These are phyloP conservation scores for Doris montereyensis DNA, from an alignment of 2,888 invertebrate species.

Conservation along the genomic window DNA sequence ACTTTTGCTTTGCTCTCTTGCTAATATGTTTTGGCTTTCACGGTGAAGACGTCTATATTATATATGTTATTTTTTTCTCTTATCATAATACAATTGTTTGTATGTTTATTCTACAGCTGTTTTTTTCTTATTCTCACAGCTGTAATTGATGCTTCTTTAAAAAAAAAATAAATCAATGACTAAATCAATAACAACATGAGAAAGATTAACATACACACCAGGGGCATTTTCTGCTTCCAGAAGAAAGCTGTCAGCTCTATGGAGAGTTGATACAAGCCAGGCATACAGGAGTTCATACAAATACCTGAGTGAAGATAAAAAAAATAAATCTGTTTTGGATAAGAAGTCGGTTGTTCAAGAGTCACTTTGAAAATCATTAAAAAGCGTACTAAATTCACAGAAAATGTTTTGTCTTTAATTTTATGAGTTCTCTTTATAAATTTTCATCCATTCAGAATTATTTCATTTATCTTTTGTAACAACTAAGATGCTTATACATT, in stretches of 20 bases:
- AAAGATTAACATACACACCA: slow-evolving; percentile 35
- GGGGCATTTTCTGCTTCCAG: slow-evolving; percentile 81
- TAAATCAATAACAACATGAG: too few relatives aligned
- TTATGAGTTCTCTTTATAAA: too few relatives aligned
- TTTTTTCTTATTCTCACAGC: background rate
- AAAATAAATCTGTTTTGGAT: too few relatives aligned
- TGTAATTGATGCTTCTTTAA: background rate
- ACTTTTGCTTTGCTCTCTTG: too few relatives aligned
- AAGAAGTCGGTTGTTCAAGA: too few relatives aligned
- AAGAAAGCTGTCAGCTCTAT: slow-evolving; percentile 88
- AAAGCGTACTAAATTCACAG: too few relatives aligned
- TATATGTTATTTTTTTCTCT: background rate
- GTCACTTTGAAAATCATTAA: too few relatives aligned
- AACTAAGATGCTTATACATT: background rate
- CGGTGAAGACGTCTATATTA: too few relatives aligned
- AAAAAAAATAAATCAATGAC: background rate
- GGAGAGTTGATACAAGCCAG: slow-evolving; percentile 92
- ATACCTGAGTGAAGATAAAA: slow-evolving; percentile 73
- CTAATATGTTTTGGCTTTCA: too few relatives aligned
- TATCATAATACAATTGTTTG: background rate
- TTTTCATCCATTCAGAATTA: too few relatives aligned
- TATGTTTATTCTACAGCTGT: background rate
- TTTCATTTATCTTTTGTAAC: too few relatives aligned
- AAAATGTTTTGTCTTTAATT: too few relatives aligned
- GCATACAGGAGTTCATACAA: slow-evolving; percentile 94